Conservation (phyloP, 2,797 vertebrate species). For the Chloroceryle amazona region DNA sequence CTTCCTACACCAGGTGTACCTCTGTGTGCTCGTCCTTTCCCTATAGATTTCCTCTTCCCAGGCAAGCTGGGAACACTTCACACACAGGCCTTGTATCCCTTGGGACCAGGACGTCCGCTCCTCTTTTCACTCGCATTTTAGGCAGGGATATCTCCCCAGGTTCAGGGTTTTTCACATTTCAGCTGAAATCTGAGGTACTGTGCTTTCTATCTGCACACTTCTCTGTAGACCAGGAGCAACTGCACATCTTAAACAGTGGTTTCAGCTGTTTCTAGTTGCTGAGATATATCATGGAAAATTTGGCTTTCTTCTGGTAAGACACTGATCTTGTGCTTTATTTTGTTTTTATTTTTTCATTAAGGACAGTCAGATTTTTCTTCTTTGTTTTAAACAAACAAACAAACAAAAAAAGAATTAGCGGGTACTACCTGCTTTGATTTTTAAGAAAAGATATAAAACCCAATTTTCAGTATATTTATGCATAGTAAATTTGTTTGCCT, state of each 20-base stretch:
- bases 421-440: neutral
- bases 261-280: neutral
- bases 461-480: neutral
- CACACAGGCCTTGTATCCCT: neutral
- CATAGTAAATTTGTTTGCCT: neutral
- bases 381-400: neutral
- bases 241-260: neutral
- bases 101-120: neutral
- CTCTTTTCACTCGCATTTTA: neutral
- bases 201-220: neutral
- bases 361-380: neutral
- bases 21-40: neutral
- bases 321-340: neutral
- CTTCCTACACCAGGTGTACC: neutral
- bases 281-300: neutral
- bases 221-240: neutral
- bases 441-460: neutral
- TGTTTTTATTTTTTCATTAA: rapidly evolving
- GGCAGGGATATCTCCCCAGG: neutral
- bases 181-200: neutral
- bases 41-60: neutral
- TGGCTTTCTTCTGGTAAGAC: neutral
- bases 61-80: neutral
- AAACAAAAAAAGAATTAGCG: too few species aligned
- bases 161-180: neutral